Evolutionary conservation across 1,140 invertebrate species (phyloP).

Genomic region (Heterodera carotae): DNA sequence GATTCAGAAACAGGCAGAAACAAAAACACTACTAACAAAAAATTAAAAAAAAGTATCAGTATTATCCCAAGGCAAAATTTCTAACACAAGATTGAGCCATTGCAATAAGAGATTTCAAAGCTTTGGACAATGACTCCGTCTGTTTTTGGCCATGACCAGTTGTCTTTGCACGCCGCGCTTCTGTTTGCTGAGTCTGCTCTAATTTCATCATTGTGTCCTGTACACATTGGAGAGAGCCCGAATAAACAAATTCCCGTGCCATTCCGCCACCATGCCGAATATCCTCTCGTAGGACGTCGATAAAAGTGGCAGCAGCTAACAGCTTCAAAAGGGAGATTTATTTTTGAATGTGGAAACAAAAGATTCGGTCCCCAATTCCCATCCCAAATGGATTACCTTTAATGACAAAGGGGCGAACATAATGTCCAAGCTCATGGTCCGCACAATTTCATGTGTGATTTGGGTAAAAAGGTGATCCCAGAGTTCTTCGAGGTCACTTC

Average conservation of each 20-base stretch:
- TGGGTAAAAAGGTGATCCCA: slow-evolving; percentile 33
- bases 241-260: slow-evolving; percentile 29
- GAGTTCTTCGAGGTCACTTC: slow-evolving; percentile 4
- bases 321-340: slow-evolving; percentile 30
- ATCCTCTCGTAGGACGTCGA: slow-evolving; percentile 37
- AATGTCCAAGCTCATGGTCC: slow-evolving; percentile 36
- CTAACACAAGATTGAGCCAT: slow-evolving; percentile 13
- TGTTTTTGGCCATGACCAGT: background rate
- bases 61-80: slow-evolving; percentile 1
- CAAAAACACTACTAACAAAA: background rate
- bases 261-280: slow-evolving; percentile 18
- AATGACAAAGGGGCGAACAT: slow-evolving; percentile 41
- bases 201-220: slow-evolving; percentile 21
- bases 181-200: background rate
- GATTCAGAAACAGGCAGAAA: background rate
- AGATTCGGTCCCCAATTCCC: too few relatives aligned
- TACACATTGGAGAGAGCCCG: slow-evolving; percentile 33
- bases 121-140: slow-evolving; percentile 16
- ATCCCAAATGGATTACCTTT: slow-evolving; percentile 23
- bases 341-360: background rate
- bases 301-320: slow-evolving; percentile 30
- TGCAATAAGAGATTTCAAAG: slow-evolving; percentile 1
- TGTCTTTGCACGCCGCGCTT: background rate
- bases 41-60: background rate
- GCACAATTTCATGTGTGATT: slow-evolving; percentile 32